These are phyloP conservation scores for Prionailurus viverrinus DNA, from an alignment of 2,113 vertebrate species.

Conservation along the genomic window DNA sequence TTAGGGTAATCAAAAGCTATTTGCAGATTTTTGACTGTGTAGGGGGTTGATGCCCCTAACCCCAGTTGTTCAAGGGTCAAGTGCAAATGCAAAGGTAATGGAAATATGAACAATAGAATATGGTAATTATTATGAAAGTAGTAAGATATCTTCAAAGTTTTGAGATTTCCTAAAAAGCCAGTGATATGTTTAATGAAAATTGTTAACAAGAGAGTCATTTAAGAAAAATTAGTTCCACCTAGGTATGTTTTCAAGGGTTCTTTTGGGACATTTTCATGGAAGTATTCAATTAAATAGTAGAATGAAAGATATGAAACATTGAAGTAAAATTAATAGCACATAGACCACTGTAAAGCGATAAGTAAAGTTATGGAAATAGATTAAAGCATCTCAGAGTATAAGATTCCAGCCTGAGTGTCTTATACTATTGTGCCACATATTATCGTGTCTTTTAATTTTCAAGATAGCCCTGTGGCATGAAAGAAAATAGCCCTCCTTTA, in stretches of 20 bases:
- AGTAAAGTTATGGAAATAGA: background rate
- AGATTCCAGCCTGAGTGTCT: background rate
- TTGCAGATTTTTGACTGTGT: background rate
- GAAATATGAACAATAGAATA: background rate
- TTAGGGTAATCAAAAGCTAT: background rate
- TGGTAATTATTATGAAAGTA: background rate
- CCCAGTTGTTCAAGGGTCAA: background rate
- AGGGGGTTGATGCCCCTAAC: background rate
- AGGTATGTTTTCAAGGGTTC: background rate
- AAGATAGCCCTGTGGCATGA: background rate
- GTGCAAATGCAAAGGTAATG: background rate
- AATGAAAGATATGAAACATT: background rate
- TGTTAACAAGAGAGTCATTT: background rate
- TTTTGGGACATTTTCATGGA: background rate
- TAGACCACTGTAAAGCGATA: background rate
- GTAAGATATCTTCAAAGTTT: background rate
- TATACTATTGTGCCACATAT: background rate
- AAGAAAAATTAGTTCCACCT: background rate
- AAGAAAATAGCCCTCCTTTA: background rate
- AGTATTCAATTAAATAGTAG: background rate
- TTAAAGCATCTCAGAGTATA: background rate
- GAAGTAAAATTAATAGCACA: background rate
- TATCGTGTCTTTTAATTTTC: background rate
- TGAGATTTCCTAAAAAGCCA: background rate
- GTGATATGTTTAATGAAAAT: background rate